Base-by-base conservation (phyloP, 2,888 invertebrate genomes). In the Ferdinandea cuprea region DNA sequence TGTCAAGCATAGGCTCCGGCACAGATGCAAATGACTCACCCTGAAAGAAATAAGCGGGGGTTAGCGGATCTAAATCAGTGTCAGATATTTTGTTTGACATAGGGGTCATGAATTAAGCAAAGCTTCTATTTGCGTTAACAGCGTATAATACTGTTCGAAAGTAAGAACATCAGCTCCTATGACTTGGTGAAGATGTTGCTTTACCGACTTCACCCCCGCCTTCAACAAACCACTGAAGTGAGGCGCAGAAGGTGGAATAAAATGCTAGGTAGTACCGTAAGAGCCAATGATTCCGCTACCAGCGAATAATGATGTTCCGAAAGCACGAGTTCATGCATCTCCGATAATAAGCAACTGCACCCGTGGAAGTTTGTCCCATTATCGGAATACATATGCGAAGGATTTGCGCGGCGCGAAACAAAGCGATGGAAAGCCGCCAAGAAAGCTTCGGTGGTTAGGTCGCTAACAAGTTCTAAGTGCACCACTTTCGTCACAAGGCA, bases 281-380 rank as follows among this genome's bases (percentile, higher is more conserved):
- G 19, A 9, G 48, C 48, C 11, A 48, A 17, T 11, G 21, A 42
- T 42, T 3, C 21, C 4, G 30, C 7, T 28, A 50, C 30, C n/a
- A 17, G 15, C 17, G 15, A 15, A 17, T 44, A 17, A 9, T 25
- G 32, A 3, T 7, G 8, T 28, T 68, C 13, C 8, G 66, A 71
- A 25, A 58, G 15, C 0, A 40, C 46, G 3, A 76, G 54, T 37
- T 66, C 13, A 48, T 59, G 66, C 46, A 72, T 40, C 30, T 80
- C 74, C 2, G 56, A 32, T 42, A 77, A 30, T 6, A 32, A 35
- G 17, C 63, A 46, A 42, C 59, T 54, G 25, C 15, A 40, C 3
- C 77, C 83, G 11, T 61, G 77, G 61, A 76, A 81, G 4, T 65
- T 81, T 25, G 74, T 76, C 8, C 48, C 77, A 9, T 78, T 73